Base-by-base conservation (phyloP, 2,797 vertebrate genomes). In the Ispidina picta region DNA sequence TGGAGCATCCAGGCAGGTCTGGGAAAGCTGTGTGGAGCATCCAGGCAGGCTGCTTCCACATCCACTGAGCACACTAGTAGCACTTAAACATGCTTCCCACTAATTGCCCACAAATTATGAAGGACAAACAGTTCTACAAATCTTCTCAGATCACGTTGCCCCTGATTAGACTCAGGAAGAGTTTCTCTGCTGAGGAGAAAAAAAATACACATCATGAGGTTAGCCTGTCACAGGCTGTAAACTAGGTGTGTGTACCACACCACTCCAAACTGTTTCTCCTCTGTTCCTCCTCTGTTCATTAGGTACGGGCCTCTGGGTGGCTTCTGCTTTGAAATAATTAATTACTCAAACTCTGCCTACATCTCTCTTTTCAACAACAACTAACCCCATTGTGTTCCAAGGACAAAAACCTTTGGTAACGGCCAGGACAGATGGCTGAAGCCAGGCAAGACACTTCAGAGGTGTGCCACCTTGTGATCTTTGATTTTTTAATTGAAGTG, bases 21-120 rank as follows among this genome's bases (percentile, higher is more conserved):
- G 21, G 37, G 83, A 81, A 88, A 62, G 20, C 75, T 93, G 35
- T 92, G 39, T 2, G 3, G 28, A 28, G 54, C 62, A 77, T 70
- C 83, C 79, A 72, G 35, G 4, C 52, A 82, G 60, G 33, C 43
- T 85, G 48, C 72, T 89, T 65, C 71, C 41, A 41, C 15, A 19
- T 77, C 83, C 78, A 55, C 29, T 56, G 81, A 73, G 55, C 62
- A 87, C 69, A 44, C 51, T 58, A 84, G 71, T 56, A 66, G 71
- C 58, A 78, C n/a, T 63, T 84, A 81, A 87, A 92, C 69, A 76
- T 68, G 49, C 84, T 93, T 93, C 86, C 78, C 64, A 84, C 2
- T 86, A 86, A 91, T 44, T 83, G 51, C 76, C 83, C 87, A n/a
- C 59, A 75, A 91, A 85, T 62, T 94, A 63, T 79, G 89, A 86